Conservation (phyloP, 2,113 vertebrate species). For the Clarias batrachus region DNA sequence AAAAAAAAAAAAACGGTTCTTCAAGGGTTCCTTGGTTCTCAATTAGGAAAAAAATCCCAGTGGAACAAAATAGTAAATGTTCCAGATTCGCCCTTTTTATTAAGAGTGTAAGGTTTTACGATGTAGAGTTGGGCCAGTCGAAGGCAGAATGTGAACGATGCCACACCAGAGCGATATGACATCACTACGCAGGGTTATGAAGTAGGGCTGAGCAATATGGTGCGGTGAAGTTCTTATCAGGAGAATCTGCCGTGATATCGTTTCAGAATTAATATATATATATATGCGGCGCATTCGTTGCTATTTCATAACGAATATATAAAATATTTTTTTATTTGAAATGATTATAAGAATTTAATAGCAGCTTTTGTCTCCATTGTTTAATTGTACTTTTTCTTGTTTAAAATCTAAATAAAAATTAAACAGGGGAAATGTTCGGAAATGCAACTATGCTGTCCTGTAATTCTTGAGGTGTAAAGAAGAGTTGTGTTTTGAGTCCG, state of each 20-base stretch:
- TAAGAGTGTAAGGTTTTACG: background rate
- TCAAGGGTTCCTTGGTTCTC: background rate
- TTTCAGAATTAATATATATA: background rate
- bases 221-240: background rate
- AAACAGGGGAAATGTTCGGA: background rate
- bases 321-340: too few species aligned
- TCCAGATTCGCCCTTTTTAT: background rate
- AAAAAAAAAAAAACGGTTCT: background rate
- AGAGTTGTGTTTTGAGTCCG: too few species aligned
- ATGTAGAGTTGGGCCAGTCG: background rate
- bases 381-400: background rate
- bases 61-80: background rate
- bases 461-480: too few species aligned
- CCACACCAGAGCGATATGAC: background rate
- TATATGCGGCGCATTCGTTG: background rate
- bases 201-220: background rate
- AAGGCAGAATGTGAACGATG: background rate
- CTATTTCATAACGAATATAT: background rate
- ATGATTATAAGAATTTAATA: too few species aligned
- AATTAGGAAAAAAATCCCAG: background rate
- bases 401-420: too few species aligned
- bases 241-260: background rate
- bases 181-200: background rate
- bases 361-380: too few species aligned
- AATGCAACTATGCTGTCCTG: background rate